Evolutionary conservation across 1,140 invertebrate species (phyloP).

Genomic region (Diploscapter pachys): DNA sequence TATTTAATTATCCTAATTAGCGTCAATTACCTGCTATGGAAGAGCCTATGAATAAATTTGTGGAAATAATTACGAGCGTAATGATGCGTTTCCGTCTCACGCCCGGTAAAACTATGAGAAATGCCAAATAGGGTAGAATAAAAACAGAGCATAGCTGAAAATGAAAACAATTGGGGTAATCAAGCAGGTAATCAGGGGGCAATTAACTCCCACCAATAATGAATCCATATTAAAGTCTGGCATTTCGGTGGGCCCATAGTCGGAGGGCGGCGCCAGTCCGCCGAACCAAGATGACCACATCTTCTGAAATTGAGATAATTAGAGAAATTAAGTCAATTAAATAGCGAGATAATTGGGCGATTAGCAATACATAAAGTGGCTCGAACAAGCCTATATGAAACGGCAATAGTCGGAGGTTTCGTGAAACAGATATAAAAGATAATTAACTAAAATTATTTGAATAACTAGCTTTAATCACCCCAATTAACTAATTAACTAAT

Average conservation of each 20-base stretch:
- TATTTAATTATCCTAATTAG: not conserved
- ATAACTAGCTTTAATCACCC: too few relatives aligned
- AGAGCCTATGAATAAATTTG: slow-evolving; percentile 43
- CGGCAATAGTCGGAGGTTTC: too few relatives aligned
- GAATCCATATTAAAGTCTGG: slow-evolving; percentile 26
- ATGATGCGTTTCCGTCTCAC: slow-evolving; percentile 45
- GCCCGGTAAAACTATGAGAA: slow-evolving; percentile 47
- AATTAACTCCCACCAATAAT: slow-evolving; percentile 12
- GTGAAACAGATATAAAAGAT: too few relatives aligned
- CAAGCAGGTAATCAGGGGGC: not conserved
- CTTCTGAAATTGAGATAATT: too few relatives aligned
- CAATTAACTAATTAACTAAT: too few relatives aligned
- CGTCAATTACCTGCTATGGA: slow-evolving; percentile 41
- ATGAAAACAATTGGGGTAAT: not conserved
- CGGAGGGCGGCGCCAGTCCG: slow-evolving; percentile 27
- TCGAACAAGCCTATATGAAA: too few relatives aligned
- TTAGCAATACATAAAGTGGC: too few relatives aligned
- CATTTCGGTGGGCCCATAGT: slow-evolving; percentile 23
- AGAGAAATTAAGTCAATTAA: too few relatives aligned
- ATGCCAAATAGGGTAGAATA: slow-evolving; percentile 44
- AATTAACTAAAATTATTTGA: too few relatives aligned
- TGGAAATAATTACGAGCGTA: slow-evolving; percentile 39
- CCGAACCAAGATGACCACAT: slow-evolving; percentile 34
- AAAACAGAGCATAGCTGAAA: slow-evolving; percentile 46
- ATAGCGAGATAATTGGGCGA: too few relatives aligned